Percentiles rank a stretch among this genome's conserved stretches.
Conservation (phyloP, 2,888 invertebrate genomes). For the Cataglyphis altisquamis region DNA sequence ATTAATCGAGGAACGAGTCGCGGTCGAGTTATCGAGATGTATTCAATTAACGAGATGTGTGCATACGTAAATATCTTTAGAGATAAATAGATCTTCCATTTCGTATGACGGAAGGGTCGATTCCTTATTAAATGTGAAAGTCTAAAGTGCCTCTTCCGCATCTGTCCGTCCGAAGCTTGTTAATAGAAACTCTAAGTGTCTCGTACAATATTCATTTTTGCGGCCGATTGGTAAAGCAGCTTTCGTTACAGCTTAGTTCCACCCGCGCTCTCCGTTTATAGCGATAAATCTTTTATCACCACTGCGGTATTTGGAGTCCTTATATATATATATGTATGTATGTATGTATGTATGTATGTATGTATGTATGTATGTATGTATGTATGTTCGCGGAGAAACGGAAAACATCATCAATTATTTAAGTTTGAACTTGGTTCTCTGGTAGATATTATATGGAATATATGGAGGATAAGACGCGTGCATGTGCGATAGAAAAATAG, state of each 20-base stretch:
- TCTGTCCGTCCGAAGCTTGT: not conserved
- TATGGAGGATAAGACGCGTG: not conserved
- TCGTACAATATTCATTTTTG: constrained; percentile 53
- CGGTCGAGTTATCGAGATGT: not conserved
- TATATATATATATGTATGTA: not conserved
- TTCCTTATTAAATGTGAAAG: constrained; percentile 34
- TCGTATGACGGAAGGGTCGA: not conserved
- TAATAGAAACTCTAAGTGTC: constrained; percentile 45
- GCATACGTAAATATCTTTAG: not conserved
- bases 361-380: not conserved
- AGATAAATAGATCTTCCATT: not conserved
- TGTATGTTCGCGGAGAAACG: not conserved
- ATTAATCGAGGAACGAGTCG: constrained; percentile 7
- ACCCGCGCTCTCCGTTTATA: not conserved
- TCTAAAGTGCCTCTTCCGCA: constrained; percentile 20
- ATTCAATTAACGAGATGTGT: constrained; percentile 20
- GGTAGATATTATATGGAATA: not conserved
- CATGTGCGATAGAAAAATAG: not conserved
- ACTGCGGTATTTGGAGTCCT: constrained; percentile 25
- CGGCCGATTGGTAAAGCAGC: constrained; percentile 50
- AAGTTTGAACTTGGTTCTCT: constrained; percentile 1
- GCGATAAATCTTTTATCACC: constrained; percentile 36
- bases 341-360: not conserved
- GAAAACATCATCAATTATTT: constrained; percentile 24
- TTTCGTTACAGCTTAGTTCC: constrained; percentile 20